Base-by-base conservation (phyloP, 2,797 vertebrate genomes). In the Anabas testudineus region DNA sequence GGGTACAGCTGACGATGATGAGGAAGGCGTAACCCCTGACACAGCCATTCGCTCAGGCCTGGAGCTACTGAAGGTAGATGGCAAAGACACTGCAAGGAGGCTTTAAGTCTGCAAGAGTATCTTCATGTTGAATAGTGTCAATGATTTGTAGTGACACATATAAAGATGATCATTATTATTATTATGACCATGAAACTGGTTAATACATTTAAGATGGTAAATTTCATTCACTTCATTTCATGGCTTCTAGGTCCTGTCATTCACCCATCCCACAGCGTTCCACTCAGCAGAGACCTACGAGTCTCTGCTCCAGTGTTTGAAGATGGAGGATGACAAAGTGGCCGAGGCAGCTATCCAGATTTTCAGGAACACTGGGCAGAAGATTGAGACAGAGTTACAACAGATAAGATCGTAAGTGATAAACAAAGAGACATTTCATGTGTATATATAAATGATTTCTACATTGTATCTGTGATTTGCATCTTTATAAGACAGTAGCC, bases 261-360 rank as follows among this genome's bases (percentile, higher is more conserved):
- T 99, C 92, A 99, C 98, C 62, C 97, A 99, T 88, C 98, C 98
- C 88, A 98, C 97, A 86, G 96, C 97, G 36, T 99, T 99, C 94
- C 98, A 99, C 94, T 99, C 98, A 52, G 95, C 97, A 64, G 98
- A 99, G 92, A 99, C 98, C 0, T 99, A 99, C 48, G 98, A 99
- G 92, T 99, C 98, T 83, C 94, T 99, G 67, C 95, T 99, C 72
- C 97, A 98, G 93, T 99, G 98, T 95, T 94, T 99, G 85, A 97
- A 98, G 93, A 99, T 99, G 98, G 98, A 99, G 90, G 98, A 99
- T 48, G 98, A 99, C 89, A 99, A 99, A 80, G 98, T 99, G 86
- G 97, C 98, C 0, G 98, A 99, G 88, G 98, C 98, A 72, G 98
- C 98, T 71, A 99, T 99, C 85, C 98, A 99, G 88, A 99, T 99